Percentiles rank a stretch among this genome's conserved stretches.
Evolutionary conservation across 1,140 invertebrate species (phyloP).

Genomic region (Drosophila paulistorum): DNA sequence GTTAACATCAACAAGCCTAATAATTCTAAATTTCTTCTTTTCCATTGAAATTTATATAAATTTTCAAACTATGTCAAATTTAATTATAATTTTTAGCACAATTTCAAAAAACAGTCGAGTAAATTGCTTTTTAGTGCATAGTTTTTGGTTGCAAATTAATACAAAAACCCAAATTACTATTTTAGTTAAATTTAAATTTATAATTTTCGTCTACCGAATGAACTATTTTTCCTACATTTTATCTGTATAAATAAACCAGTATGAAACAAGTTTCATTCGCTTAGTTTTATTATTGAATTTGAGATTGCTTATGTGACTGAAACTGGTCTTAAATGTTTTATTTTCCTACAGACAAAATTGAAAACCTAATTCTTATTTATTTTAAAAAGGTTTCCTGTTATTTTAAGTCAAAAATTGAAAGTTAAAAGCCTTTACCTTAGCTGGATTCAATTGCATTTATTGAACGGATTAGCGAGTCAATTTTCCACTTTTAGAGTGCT

Average conservation of each 20-base stretch:
- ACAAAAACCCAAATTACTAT: not conserved
- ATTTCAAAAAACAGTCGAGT: no score
- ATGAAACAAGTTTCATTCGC: not conserved
- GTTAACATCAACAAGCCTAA: no score
- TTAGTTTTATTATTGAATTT: conserved; percentile 2
- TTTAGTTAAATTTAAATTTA: conserved; percentile 1
- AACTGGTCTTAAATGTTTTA: not conserved
- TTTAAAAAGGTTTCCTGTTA: not conserved
- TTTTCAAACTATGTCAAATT: no score
- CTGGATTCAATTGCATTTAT: not conserved
- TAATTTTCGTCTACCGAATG: conserved; percentile 21
- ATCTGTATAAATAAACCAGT: conserved; percentile 6
- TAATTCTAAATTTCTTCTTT: no score
- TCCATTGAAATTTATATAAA: no score
- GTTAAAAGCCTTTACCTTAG: no score
- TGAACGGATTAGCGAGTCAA: no score
- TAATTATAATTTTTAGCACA: no score
- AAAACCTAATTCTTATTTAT: not conserved
- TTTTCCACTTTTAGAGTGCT: no score
- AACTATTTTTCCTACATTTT: conserved; percentile 16
- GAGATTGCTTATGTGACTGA: not conserved
- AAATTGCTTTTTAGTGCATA: no score
- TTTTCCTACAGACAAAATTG: not conserved
- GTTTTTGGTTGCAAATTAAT: no score
- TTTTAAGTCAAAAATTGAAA: not conserved